These are phyloP conservation scores for Triplophysa tibetana DNA, from an alignment of 2,113 vertebrate genomes.

Conservation along the genomic window DNA sequence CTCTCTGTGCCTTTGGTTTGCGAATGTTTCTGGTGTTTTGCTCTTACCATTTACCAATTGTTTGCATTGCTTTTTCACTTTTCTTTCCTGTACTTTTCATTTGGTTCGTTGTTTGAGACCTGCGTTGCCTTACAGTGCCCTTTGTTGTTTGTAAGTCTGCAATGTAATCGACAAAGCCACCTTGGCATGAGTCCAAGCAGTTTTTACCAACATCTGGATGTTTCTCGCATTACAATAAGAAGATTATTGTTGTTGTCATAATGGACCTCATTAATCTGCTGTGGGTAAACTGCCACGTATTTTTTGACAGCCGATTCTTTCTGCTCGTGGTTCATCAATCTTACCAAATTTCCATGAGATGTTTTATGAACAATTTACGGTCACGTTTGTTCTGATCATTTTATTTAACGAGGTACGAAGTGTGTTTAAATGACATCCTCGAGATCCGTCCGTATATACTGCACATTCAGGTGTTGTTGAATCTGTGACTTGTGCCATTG, in stretches of 20 bases:
- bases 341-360: background rate
- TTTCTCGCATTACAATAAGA: slow-evolving; percentile 44
- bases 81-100: slow-evolving; percentile 44
- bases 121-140: slow-evolving; percentile 75
- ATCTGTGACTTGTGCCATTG: slow-evolving; percentile 72
- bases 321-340: too few relatives aligned
- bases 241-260: background rate
- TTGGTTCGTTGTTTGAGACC: slow-evolving; percentile 64
- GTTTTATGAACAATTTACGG: background rate
- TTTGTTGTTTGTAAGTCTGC: slow-evolving; percentile 75
- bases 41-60: slow-evolving; percentile 70
- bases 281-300: background rate
- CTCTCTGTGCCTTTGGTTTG: slow-evolving; percentile 82
- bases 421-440: background rate
- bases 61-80: slow-evolving; percentile 67
- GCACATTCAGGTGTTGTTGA: slow-evolving; percentile 73
- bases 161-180: slow-evolving; percentile 67
- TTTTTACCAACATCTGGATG: slow-evolving; percentile 73
- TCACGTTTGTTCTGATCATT: background rate
- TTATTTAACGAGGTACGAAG: background rate
- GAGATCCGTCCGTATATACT: background rate
- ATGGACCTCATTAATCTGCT: background rate
- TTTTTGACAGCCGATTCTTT: background rate
- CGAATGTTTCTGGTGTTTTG: slow-evolving; percentile 75
- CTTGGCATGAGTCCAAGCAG: slow-evolving; percentile 70